These are phyloP conservation scores for Tipula helvola DNA, from an alignment of 2,888 invertebrate species.

Conservation along the genomic window DNA sequence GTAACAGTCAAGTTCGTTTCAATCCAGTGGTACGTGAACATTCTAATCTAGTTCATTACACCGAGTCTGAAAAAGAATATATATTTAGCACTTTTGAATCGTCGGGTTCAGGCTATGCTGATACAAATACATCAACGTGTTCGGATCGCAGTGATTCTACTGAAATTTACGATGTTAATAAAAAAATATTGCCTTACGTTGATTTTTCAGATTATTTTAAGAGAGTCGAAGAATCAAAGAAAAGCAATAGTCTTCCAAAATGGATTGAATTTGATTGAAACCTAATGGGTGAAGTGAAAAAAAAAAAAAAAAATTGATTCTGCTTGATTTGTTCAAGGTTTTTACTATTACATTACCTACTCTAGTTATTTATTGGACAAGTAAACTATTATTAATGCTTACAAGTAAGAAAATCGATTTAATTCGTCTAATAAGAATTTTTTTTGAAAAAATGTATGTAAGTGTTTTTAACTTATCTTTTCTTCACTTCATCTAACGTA, in stretches of 20 bases:
- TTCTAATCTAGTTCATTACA: slow-evolving; percentile 37
- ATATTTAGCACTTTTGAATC: slow-evolving; percentile 22
- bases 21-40: slow-evolving; percentile 48
- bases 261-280: not conserved
- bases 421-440: too few relatives aligned
- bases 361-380: too few relatives aligned
- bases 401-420: too few relatives aligned
- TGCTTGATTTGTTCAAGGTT: too few relatives aligned
- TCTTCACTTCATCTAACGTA: too few relatives aligned
- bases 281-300: too few relatives aligned
- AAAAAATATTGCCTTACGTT: slow-evolving; percentile 63
- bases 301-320: too few relatives aligned
- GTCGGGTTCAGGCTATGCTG: slow-evolving; percentile 11
- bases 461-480: too few relatives aligned
- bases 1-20: slow-evolving; percentile 33
- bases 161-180: not conserved
- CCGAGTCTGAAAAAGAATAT: not conserved
- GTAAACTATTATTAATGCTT: too few relatives aligned
- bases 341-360: too few relatives aligned
- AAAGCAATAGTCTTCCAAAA: slow-evolving; percentile 16
- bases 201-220: slow-evolving; percentile 71
- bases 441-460: too few relatives aligned
- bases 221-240: slow-evolving; percentile 53
- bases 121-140: slow-evolving; percentile 20
- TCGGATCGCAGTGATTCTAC: not conserved